Evolutionary conservation across 2,797 vertebrate genomes (phyloP), one percentile per base, ranked within the genome.

Genomic region (Mormyrops boulengeri): DNA sequence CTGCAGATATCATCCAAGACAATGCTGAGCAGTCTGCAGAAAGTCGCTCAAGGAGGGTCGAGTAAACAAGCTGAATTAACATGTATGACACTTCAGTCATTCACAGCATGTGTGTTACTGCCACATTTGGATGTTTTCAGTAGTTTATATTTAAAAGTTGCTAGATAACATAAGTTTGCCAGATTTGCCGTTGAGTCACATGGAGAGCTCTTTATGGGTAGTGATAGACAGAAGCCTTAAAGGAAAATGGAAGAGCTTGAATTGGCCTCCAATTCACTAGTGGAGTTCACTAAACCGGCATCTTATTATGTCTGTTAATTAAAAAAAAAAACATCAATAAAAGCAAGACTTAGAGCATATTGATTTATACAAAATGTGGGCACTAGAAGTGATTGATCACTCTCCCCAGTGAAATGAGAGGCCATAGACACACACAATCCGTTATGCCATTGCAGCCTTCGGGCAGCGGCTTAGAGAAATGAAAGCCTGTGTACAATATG

Each of bases 241-340:
- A 22, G 41, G 6, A 50, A 49, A 50, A 85, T 0, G 19, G 49
- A 47, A n/a, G 9, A 12, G 3, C 82, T 50, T 85, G 82, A 50
- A 50, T 26, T 50, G 82, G 47, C 47, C 44, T 85, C 41, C 19
- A n/a, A 9, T 8, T 26, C 47, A 85, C 47, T 50, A 22, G 82
- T 50, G 82, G 19, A 47, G 47, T 80, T 26, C 8, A 85, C 82
- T 85, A 85, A 85, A 85, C 82, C 1, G 41, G 22, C 47, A 26
- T 85, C 47, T 85, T 85, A 50, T 26, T 50, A 85, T 85, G 82
- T 85, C 44, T 38, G 44, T 85, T 85, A 85, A 85, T 85, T 85
- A 85, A 50, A 85, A 85, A 82, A 30, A 30, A 85, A 19, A 85
- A 47, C n/a, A 85, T 85, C 82, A 85, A 85, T 85, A 85, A 85